A percentile compares a stretch with the other conserved stretches of the same genome.
phyloP scores from a whole-genome alignment of 2,113 vertebrate species.

The Paradoxurus hermaphroditus region DNA sequence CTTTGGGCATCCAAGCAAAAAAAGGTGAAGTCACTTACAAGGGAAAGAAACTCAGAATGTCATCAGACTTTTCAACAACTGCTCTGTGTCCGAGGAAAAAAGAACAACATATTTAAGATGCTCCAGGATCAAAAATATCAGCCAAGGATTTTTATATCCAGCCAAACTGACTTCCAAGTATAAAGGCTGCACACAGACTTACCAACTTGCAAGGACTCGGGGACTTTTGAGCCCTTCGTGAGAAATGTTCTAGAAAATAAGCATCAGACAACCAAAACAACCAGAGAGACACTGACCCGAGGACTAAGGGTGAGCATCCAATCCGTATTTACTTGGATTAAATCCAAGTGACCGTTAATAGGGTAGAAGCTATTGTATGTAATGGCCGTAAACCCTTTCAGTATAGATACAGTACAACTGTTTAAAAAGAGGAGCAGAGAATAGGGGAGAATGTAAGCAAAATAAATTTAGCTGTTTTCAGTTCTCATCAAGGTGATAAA shows the following conservation, averaged over 20 bases:
- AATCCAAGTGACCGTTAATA: not conserved
- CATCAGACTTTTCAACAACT: not conserved
- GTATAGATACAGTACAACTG: not conserved
- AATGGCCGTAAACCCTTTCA: not conserved
- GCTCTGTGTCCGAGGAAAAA: not conserved
- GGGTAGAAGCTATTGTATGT: not conserved
- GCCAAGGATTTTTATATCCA: slow-evolving; percentile 61
- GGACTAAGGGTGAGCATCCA: not conserved
- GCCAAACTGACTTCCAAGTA: slow-evolving; percentile 41
- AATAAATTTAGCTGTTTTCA: not conserved
- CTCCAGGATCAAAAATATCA: not conserved
- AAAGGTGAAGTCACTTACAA: not conserved
- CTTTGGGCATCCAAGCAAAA: not conserved
- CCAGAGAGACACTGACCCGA: not conserved
- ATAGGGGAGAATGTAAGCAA: not conserved
- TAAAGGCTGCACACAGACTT: not conserved
- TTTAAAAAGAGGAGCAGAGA: not conserved
- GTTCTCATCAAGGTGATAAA: not conserved
- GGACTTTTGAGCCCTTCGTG: not conserved
- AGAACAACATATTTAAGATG: not conserved
- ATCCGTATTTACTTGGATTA: not conserved
- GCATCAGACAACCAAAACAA: not conserved
- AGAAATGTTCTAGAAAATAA: not conserved
- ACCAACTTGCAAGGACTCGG: not conserved
- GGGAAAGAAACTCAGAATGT: slow-evolving; percentile 7